Base-by-base conservation (phyloP, 2,113 vertebrate genomes). In the Scalopus aquaticus region DNA sequence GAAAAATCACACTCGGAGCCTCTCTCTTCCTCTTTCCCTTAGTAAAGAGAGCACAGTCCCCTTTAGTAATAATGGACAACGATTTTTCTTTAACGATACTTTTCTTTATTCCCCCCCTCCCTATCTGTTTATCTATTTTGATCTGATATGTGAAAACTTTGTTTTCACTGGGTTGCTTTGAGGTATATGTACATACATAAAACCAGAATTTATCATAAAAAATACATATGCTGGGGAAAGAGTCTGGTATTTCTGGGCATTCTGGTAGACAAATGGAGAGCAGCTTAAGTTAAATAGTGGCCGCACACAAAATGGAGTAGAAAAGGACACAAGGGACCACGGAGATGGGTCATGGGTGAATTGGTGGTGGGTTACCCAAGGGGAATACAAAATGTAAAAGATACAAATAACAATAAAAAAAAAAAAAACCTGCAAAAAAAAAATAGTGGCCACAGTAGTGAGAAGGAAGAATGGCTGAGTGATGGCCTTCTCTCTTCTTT, bases 121-220 rank as follows among this genome's bases (percentile, higher is more conserved):
- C 28, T 12, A 37, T 44, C 87, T 80, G 44, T 51, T 90, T 85
- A 35, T 56, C 78, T 97, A 1, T 70, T 95, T 91, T 77, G 32
- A 92, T 56, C 20, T 19, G 67, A 30, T 76, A 26, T 54, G 12
- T 49, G 73, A 73, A 78, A 88, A 81, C 54, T 65, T 87, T 46
- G 26, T 56, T 51, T 73, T 85, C 81, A 35, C 35, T 84, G 56
- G 20, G 26, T 89, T 86, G 28, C 7, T 7, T 32, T 51, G 51
- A n/a, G 2, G 3, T 86, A 37, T 82, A n/a, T 88, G 91, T 84
- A 35, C 12, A 81, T 51, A 32, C 5, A 13, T 30, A 58, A 90
- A 78, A 56, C 88, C 22, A 92, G 35, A 79, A 49, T 81, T 70
- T 54, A n/a, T 20, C 15, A 32, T 90, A 32, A 65, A 79, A 91